Conservation (phyloP, 2,113 vertebrate species). For the Cyphomyrus plagiostoma region DNA sequence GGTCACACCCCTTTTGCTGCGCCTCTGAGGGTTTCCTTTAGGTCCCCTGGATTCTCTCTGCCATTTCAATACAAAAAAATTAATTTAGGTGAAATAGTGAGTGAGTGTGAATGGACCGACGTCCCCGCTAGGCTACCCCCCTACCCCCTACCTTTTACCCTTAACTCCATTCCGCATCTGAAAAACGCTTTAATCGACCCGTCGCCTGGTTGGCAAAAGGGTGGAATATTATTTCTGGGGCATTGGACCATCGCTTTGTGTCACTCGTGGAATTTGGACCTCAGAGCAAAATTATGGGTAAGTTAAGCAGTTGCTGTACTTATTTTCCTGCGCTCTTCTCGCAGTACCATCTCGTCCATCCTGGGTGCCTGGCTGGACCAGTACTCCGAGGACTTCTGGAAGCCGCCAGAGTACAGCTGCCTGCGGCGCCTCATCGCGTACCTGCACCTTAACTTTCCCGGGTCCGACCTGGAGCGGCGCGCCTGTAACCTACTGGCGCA, state of each 20-base stretch:
- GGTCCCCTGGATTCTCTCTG: not conserved
- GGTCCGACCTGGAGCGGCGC: conserved; percentile 87
- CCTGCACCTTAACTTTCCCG: conserved; percentile 78
- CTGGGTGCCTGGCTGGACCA: conserved; percentile 96
- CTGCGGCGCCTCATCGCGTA: conserved; percentile 87
- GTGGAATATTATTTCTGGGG: not conserved
- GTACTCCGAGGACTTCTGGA: conserved; percentile 95
- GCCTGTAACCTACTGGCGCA: conserved; percentile 84
- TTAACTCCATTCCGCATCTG: not conserved
- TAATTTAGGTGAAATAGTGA: not conserved
- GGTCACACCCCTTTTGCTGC: not conserved
- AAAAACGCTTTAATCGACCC: not conserved
- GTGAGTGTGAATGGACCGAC: not conserved
- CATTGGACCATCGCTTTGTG: not conserved
- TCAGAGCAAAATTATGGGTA: not conserved
- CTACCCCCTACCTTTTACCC: not conserved
- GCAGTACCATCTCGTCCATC: conserved; percentile 90
- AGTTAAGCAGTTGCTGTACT: not conserved
- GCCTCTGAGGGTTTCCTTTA: not conserved
- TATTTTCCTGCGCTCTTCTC: not conserved
- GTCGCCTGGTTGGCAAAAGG: not conserved
- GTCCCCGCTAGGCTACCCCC: not conserved
- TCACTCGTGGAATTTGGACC: not conserved
- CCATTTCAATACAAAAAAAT: not conserved
- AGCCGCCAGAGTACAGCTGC: conserved; percentile 76